These are phyloP conservation scores for Notodonta ziczac DNA, from an alignment of 2,888 invertebrate species.

Conservation along the genomic window DNA sequence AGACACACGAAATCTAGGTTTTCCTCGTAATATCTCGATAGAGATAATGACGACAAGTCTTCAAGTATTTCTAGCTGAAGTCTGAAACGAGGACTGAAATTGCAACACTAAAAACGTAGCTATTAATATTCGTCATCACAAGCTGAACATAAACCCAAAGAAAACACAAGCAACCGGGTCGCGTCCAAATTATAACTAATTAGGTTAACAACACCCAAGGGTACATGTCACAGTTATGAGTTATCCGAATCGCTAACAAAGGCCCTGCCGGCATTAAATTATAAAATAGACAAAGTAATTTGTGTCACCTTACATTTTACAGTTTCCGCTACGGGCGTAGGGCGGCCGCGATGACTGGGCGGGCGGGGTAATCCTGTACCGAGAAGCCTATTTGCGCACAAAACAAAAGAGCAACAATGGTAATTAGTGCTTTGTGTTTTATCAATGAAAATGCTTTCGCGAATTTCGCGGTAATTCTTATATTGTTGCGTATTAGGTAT, in stretches of 20 bases:
- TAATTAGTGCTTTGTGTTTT: slow-evolving; percentile 8
- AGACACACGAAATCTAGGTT: no score
- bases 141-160: not conserved
- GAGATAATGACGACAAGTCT: no score
- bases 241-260: slow-evolving; percentile 44
- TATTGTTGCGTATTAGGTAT: not conserved
- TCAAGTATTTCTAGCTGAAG: no score
- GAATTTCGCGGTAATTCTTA: not conserved
- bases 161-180: slow-evolving; percentile 5
- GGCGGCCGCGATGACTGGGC: slow-evolving; percentile 24
- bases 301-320: slow-evolving; percentile 60
- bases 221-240: slow-evolving; percentile 31
- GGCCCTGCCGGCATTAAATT: slow-evolving; percentile 45
- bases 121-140: not conserved
- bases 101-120: no score
- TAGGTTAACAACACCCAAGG: slow-evolving; percentile 17
- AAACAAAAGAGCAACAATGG: slow-evolving; percentile 6
- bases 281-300: slow-evolving; percentile 62
- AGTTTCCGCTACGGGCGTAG: slow-evolving; percentile 46
- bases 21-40: no score
- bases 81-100: not conserved
- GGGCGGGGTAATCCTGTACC: slow-evolving; percentile 2
- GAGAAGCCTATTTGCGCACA: not conserved
- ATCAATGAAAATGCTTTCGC: slow-evolving; percentile 3
- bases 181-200: slow-evolving; percentile 19